Evolutionary conservation across 2,888 invertebrate species (phyloP).

Genomic region (Pristionchus exspectatus): DNA sequence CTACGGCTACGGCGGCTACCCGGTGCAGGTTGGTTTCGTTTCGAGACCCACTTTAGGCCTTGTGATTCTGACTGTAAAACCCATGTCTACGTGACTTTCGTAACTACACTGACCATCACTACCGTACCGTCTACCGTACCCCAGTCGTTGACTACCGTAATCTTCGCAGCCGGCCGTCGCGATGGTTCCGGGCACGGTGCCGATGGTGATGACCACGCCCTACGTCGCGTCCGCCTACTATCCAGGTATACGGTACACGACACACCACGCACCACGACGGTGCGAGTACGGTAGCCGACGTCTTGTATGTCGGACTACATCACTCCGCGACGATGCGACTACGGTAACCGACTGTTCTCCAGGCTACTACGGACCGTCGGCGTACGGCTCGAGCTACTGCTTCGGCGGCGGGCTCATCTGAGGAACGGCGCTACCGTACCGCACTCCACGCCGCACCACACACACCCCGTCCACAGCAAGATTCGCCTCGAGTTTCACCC

Average conservation of each 20-base stretch:
- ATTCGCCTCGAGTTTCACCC: not conserved
- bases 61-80: not conserved
- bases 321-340: too few relatives aligned
- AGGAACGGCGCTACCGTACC: not conserved
- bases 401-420: conserved; percentile 26
- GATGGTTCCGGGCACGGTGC: conserved; percentile 11
- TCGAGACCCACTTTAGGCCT: not conserved
- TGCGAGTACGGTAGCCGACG: not conserved
- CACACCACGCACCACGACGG: not conserved
- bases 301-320: not conserved
- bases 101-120: not conserved
- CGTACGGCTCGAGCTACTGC: conserved; percentile 35
- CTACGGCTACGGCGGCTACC: not conserved
- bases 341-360: conserved; percentile 5
- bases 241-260: not conserved
- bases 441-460: not conserved
- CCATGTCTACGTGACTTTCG: not conserved
- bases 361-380: conserved; percentile 21
- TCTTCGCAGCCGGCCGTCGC: not conserved
- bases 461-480: not conserved
- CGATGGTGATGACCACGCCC: conserved; percentile 8
- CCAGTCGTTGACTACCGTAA: not conserved
- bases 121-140: not conserved
- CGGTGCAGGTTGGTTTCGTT: not conserved
- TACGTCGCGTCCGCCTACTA: conserved; percentile 37